Evolutionary conservation across 2,113 vertebrate genomes (phyloP).

Genomic region (Corythoichthys intestinalis): DNA sequence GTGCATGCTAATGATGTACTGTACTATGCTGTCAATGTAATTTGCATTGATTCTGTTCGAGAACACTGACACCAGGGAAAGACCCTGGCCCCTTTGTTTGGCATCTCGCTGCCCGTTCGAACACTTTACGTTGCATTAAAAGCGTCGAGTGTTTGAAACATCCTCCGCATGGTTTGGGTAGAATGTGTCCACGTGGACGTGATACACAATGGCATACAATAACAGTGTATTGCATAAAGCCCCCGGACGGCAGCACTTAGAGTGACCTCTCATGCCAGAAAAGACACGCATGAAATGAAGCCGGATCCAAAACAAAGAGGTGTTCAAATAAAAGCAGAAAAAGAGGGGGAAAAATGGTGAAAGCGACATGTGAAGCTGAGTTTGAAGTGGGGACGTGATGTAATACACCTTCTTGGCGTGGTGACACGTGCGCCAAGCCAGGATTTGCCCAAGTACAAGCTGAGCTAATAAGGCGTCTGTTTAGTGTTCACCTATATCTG

Average conservation of each 20-base stretch:
- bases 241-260: neutral
- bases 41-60: no score
- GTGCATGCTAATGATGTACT: no score
- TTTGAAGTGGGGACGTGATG: neutral
- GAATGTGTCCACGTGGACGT: neutral
- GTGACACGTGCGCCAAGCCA: neutral
- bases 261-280: neutral
- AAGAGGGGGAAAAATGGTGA: neutral
- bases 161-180: neutral
- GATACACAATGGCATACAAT: neutral
- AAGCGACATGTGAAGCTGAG: neutral
- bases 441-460: neutral
- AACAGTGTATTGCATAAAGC: neutral
- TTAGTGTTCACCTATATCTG: slow-evolving; percentile 20
- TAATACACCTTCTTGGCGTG: neutral
- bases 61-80: no score
- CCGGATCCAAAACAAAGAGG: neutral
- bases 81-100: no score
- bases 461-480: slow-evolving; percentile 29
- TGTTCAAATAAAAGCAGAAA: neutral
- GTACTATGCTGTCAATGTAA: no score
- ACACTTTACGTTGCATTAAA: neutral
- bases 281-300: neutral
- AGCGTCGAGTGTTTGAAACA: neutral
- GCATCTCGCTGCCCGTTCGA: no score